Base-by-base conservation (phyloP, 2,113 vertebrate species). In the Salvator merianae region DNA sequence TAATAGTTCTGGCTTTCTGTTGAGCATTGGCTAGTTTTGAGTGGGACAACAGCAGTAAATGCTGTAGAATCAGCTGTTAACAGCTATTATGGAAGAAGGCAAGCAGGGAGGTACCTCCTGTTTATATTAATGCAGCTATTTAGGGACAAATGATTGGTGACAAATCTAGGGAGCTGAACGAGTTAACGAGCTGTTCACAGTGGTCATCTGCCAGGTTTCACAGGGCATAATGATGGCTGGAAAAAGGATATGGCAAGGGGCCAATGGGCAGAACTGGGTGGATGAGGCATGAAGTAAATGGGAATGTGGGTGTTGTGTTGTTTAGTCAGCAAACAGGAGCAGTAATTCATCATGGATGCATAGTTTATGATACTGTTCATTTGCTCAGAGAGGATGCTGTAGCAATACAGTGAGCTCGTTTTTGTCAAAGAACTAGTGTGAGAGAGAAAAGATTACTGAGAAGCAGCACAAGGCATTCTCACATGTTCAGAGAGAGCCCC, bases 251-350 rank as follows among this genome's bases (percentile, higher is more conserved):
- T 77, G 63, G 50, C 82, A 84, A 66, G 65, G 28, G 47, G n/a
- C 63, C 59, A 84, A 43, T 47, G 38, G 83, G 28, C 50, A 84
- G 28, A 38, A 22, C 22, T 71, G 50, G 76, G 16, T 59, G 53
- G 66, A 69, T 12, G 77, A 62, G 22, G n/a, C 50, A 84, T 78
- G 68, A 36, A 47, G 30, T 72, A 62, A 72, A 72, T 36, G 43
- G 66, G 30, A 59, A 36, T 24, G 74, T 47, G 16, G 63, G 5
- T 59, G 55, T 38, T 43, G 36, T 78, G 53, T 70, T 20, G 47
- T 78, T 77, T 71, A 84, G 75, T 71, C 76, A 72, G 75, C 66
- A 78, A 79, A 13, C 38, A 40, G n/a, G 38, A 84, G 30, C 20
- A 59, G 66, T 71, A 71, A 79, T 78, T 79, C 72, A 63, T 63